Evolutionary conservation across 2,888 invertebrate species (phyloP).

Genomic region (Orchesella flavescens): DNA sequence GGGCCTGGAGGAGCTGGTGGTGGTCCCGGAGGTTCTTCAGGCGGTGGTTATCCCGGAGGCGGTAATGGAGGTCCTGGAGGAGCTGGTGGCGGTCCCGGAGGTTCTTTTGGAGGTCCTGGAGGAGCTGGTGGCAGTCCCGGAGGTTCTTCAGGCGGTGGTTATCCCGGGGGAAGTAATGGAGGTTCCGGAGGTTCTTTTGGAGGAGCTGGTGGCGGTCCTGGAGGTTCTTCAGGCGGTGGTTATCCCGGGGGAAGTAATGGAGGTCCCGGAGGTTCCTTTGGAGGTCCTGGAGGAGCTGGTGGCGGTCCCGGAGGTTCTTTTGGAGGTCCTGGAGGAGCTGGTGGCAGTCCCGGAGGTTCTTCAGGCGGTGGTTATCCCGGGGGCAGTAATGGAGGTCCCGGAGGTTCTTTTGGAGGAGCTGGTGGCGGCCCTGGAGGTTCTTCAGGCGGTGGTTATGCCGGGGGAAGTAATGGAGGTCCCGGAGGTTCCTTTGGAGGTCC

Average conservation of each 20-base stretch:
- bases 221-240: constrained; percentile 3
- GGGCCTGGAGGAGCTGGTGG: not conserved
- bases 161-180: not conserved
- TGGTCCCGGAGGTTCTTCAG: constrained; percentile 22
- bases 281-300: constrained; percentile 20
- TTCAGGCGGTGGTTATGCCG: not conserved
- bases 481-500: constrained; percentile 17
- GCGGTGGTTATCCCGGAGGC: not conserved
- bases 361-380: constrained; percentile 5
- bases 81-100: constrained; percentile 18
- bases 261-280: constrained; percentile 8
- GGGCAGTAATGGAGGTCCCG: not conserved
- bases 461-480: not conserved
- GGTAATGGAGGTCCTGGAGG: not conserved
- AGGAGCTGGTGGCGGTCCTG: constrained; percentile 23
- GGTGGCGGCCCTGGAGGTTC: constrained; percentile 24
- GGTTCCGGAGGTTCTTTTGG: constrained; percentile 24
- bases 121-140: constrained; percentile 19
- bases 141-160: constrained; percentile 18
- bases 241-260: not conserved
- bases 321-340: not conserved
- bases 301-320: constrained; percentile 22
- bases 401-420: constrained; percentile 7
- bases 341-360: constrained; percentile 26
- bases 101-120: not conserved